Conservation (phyloP, 2,888 invertebrate genomes). For the Cheilosia vulpina region DNA sequence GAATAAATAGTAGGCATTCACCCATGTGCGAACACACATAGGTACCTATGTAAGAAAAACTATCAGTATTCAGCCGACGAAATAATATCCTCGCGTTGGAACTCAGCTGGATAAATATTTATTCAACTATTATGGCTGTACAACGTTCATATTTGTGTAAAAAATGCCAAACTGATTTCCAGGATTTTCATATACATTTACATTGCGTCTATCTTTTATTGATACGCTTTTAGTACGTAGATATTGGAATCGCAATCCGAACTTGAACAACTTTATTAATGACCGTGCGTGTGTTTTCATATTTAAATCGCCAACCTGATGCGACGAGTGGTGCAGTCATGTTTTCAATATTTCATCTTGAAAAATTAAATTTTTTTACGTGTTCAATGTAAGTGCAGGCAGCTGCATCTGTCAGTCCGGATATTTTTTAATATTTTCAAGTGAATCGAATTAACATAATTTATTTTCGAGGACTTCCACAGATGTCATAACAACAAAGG, state of each 20-base stretch:
- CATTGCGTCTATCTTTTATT: neutral
- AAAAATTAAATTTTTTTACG: neutral
- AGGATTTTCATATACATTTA: neutral
- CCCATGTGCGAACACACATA: too few species aligned
- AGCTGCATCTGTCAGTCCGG: neutral
- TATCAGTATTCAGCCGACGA: too few species aligned
- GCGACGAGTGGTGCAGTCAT: conserved; percentile 21
- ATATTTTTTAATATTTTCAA: conserved; percentile 18
- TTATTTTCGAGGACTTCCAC: neutral
- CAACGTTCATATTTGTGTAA: neutral
- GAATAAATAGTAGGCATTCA: too few species aligned
- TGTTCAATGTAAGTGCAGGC: neutral
- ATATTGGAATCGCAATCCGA: too few species aligned
- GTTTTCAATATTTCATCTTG: conserved; percentile 4
- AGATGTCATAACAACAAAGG: neutral
- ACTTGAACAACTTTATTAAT: too few species aligned
- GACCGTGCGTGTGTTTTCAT: neutral
- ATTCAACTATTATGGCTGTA: neutral
- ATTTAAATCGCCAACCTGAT: neutral
- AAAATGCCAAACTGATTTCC: neutral
- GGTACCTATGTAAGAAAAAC: too few species aligned
- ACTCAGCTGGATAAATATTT: neutral
- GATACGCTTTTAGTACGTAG: neutral
- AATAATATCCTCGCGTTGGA: neutral
- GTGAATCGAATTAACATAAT: neutral